Conservation (phyloP, 2,113 vertebrate genomes). For the Antigone vipio region DNA sequence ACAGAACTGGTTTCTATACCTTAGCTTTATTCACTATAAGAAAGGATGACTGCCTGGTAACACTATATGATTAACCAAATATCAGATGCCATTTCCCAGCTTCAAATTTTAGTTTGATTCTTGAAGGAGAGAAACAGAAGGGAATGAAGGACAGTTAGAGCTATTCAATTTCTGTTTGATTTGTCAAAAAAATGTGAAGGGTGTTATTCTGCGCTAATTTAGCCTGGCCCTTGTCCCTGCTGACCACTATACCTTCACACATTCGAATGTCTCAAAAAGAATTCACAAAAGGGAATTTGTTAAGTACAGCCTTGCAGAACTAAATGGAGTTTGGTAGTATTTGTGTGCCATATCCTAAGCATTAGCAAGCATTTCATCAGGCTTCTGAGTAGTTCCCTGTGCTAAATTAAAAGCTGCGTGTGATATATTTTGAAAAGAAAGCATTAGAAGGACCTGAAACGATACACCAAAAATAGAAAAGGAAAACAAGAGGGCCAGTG, state of each 20-base stretch:
- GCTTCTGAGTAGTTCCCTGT: not conserved
- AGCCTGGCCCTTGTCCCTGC: not conserved
- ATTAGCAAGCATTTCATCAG: not conserved
- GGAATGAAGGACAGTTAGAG: not conserved
- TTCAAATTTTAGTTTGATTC: not conserved
- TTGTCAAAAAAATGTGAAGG: not conserved
- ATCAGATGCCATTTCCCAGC: not conserved
- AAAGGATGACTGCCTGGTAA: not conserved
- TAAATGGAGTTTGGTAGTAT: constrained; percentile 23
- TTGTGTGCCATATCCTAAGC: not conserved
- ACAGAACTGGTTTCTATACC: not conserved
- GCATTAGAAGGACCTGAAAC: not conserved
- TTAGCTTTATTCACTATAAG: not conserved
- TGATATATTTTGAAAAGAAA: not conserved
- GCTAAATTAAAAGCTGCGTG: not conserved
- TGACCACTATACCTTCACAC: not conserved
- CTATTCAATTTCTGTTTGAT: not conserved
- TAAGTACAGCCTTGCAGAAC: not conserved
- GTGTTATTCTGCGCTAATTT: not conserved
- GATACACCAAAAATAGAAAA: not conserved
- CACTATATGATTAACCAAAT: not conserved
- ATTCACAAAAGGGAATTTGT: constrained; percentile 19
- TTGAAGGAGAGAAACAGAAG: not conserved
- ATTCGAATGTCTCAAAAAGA: not conserved
- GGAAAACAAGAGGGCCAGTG: not conserved